A percentile compares a stretch with the other conserved stretches of the same genome.
Conservation (phyloP, 2,113 vertebrate species). For the Sprattus sprattus region DNA sequence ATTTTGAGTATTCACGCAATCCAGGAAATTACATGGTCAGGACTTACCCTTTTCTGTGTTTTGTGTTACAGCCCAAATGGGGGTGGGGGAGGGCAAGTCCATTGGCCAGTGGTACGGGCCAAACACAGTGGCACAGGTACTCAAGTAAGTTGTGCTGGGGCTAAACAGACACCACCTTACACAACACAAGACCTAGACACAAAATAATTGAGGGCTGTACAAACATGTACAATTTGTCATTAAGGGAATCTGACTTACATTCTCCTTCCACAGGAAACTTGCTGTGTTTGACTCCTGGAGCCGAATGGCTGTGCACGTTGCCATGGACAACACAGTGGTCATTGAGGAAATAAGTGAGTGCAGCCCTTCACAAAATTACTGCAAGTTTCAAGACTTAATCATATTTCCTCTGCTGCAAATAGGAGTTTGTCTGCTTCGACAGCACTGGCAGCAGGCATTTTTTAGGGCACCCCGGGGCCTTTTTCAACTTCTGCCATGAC, state of each 20-base stretch:
- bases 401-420: background rate
- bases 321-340: constrained; percentile 99
- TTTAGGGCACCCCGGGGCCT: background rate
- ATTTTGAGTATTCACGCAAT: background rate
- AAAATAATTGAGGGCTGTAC: background rate
- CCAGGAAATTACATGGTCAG: background rate
- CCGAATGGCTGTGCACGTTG: constrained; percentile 89
- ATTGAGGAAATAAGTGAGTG: constrained; percentile 97
- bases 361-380: background rate
- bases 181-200: background rate
- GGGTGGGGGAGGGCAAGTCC: constrained; percentile 96
- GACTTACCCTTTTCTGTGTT: background rate
- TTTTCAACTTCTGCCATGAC: background rate
- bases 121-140: constrained; percentile 96
- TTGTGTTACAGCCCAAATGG: constrained; percentile 89
- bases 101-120: constrained; percentile 99
- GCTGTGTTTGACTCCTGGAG: constrained; percentile 94
- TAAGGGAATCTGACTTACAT: background rate
- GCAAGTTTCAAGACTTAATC: background rate
- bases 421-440: background rate
- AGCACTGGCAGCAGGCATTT: background rate
- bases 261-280: constrained; percentile 80
- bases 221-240: background rate
- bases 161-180: background rate
- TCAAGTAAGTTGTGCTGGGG: constrained; percentile 80